phyloP scores from a whole-genome alignment of 2,888 invertebrate species.

The Alviniconcha strummeri region DNA sequence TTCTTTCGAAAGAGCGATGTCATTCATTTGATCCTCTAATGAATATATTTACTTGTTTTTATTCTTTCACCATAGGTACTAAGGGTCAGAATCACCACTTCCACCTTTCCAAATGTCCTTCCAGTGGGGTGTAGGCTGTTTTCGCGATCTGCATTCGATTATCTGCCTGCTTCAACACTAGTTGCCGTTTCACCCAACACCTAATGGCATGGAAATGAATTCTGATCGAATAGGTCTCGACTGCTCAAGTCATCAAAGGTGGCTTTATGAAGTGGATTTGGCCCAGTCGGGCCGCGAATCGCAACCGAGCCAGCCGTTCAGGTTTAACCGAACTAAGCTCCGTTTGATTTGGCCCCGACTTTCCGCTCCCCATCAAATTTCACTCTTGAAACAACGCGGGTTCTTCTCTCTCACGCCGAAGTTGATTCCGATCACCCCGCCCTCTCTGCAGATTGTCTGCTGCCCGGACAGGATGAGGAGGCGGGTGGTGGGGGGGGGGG shows the following conservation, averaged over 20 bases:
- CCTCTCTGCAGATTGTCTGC: neutral
- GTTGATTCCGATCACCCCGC: neutral
- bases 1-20: too few relatives aligned
- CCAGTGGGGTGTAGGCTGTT: too few relatives aligned
- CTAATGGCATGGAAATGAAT: neutral
- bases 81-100: too few relatives aligned
- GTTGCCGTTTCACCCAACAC: neutral
- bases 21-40: too few relatives aligned
- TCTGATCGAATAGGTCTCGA: conserved; percentile 14
- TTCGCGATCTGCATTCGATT: neutral
- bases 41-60: too few relatives aligned
- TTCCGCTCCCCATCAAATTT: conserved; percentile 23
- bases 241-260: conserved; percentile 17
- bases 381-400: neutral
- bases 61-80: too few relatives aligned
- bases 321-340: conserved; percentile 12
- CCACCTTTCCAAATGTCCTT: too few relatives aligned
- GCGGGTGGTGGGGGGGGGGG: neutral
- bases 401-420: neutral
- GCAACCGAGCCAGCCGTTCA: neutral
- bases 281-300: neutral
- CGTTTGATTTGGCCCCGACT: conserved; percentile 11
- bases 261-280: conserved; percentile 24
- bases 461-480: neutral
- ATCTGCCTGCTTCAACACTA: neutral